Percentiles rank a stretch among this genome's conserved stretches.
Conservation (phyloP, 2,888 invertebrate genomes). For the Sabatieria punctata region DNA sequence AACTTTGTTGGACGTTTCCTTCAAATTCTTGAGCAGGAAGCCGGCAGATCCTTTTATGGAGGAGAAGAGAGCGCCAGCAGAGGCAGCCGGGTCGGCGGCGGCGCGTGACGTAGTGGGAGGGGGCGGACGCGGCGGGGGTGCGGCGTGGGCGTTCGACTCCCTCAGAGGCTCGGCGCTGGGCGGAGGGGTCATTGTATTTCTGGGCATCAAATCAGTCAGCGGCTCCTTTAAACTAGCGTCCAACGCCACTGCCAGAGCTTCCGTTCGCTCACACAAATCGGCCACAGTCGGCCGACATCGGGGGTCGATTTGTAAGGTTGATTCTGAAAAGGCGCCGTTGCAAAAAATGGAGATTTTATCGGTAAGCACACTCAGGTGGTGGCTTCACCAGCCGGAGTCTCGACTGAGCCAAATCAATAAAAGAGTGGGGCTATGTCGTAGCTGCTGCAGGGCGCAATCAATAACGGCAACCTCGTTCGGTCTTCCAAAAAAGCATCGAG, state of each 20-base stretch:
- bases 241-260: constrained; percentile 69
- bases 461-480: too few species aligned
- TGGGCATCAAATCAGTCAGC: constrained; percentile 34
- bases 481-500: too few species aligned
- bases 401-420: too few species aligned
- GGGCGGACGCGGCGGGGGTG: constrained; percentile 16
- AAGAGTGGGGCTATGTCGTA: too few species aligned
- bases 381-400: too few species aligned
- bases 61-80: constrained; percentile 38
- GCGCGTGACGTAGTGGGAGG: constrained; percentile 30
- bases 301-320: constrained; percentile 50
- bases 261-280: constrained; percentile 62
- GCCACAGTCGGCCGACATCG: constrained; percentile 57
- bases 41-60: constrained; percentile 81
- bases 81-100: constrained; percentile 8
- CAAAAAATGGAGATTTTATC: too few species aligned
- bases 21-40: constrained; percentile 74
- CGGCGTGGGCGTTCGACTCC: too few species aligned
- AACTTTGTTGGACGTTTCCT: constrained; percentile 86
- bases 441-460: too few species aligned
- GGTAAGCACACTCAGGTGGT: too few species aligned
- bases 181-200: not conserved
- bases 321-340: constrained; percentile 34
- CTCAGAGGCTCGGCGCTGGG: too few species aligned
- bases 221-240: constrained; percentile 63